These are phyloP conservation scores for Meloidogyne exigua DNA, from an alignment of 1,140 invertebrate species.

Conservation along the genomic window DNA sequence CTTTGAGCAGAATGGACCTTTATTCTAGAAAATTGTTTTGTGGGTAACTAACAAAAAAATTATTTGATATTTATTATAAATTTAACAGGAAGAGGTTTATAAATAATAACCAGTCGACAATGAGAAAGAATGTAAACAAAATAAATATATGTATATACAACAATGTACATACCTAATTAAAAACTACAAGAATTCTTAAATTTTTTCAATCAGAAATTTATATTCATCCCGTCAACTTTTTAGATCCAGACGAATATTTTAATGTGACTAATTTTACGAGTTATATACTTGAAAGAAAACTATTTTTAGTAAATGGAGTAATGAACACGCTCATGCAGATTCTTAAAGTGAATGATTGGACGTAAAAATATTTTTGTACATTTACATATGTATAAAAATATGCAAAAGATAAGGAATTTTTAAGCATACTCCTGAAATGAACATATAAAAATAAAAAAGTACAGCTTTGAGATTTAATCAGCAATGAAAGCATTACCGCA, in stretches of 20 bases:
- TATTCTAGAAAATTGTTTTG: no score
- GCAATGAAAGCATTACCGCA: background rate
- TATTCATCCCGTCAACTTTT: no score
- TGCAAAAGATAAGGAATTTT: background rate
- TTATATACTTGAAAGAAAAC: no score
- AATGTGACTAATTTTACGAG: background rate
- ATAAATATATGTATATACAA: no score
- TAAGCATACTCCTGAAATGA: background rate
- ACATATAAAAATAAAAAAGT: background rate
- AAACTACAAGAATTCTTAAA: background rate
- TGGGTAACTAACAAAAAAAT: no score
- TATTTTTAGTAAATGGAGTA: background rate
- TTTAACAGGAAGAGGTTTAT: no score
- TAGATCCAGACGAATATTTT: background rate
- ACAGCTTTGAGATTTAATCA: background rate
- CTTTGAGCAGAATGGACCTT: no score
- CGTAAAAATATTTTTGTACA: background rate
- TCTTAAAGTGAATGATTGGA: background rate
- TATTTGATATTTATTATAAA: no score
- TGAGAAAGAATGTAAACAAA: no score
- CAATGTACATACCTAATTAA: no score
- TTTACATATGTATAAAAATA: background rate
- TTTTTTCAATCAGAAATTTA: no score
- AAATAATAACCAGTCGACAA: no score
- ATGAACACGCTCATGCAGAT: background rate